Percentiles rank a stretch among this genome's conserved stretches.
Conservation (phyloP, 2,888 invertebrate genomes). For the Chrysolina oricalcia region DNA sequence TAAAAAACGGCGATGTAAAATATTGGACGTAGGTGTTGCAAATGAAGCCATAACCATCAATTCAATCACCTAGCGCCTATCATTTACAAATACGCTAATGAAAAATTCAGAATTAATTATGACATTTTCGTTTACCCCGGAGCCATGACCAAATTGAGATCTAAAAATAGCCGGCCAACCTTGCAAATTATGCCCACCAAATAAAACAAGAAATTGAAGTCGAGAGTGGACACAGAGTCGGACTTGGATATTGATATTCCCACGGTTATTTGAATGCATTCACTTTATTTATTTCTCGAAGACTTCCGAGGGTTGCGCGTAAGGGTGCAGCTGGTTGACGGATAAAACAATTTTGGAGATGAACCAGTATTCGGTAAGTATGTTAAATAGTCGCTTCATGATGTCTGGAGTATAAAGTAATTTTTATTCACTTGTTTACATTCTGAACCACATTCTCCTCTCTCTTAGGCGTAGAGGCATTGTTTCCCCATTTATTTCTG, state of each 20-base stretch:
- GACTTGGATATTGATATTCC: conserved; percentile 14
- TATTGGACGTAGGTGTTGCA: not conserved
- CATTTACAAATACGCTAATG: conserved; percentile 34
- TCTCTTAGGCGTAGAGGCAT: no score
- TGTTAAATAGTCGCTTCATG: no score
- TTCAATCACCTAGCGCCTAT: conserved; percentile 31
- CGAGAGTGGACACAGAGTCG: conserved; percentile 17
- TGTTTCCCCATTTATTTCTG: no score
- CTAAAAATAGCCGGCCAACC: conserved; percentile 59
- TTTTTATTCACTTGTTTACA: no score
- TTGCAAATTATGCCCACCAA: conserved; percentile 56
- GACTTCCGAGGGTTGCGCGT: no score
- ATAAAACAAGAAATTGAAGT: conserved; percentile 16
- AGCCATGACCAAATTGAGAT: conserved; percentile 38
- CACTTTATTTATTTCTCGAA: no score
- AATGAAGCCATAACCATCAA: conserved; percentile 30
- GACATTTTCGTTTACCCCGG: conserved; percentile 30
- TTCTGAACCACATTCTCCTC: no score
- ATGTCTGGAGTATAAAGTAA: no score
- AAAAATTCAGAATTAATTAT: conserved; percentile 36
- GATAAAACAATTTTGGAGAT: no score
- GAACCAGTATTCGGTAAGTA: no score
- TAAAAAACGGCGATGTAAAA: not conserved
- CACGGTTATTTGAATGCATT: not conserved
- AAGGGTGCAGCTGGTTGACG: no score